These are phyloP conservation scores for Leucophenga varia DNA, from an alignment of 1,140 invertebrate species.

Conservation along the genomic window DNA sequence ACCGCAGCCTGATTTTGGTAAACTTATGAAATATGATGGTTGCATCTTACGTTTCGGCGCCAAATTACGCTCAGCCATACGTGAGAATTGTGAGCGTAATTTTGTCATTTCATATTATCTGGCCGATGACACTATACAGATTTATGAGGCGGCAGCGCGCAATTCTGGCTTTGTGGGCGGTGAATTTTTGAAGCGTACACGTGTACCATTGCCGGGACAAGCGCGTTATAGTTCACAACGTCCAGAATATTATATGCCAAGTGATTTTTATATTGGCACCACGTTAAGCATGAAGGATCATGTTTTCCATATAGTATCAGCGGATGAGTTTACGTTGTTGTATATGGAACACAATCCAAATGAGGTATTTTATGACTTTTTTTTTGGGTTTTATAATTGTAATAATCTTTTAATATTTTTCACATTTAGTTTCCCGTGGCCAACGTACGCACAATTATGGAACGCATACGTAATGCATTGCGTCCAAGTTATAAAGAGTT, in stretches of 20 bases:
- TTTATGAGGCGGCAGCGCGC: constrained; percentile 73
- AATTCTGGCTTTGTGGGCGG: constrained; percentile 75
- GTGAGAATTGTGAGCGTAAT: constrained; percentile 66
- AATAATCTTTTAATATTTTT: too few species aligned
- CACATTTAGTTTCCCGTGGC: constrained; percentile 69
- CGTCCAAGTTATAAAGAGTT: constrained; percentile 72
- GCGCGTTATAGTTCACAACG: constrained; percentile 67
- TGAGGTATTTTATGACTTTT: constrained; percentile 67
- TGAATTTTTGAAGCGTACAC: constrained; percentile 67
- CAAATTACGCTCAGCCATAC: constrained; percentile 70
- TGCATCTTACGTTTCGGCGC: constrained; percentile 79
- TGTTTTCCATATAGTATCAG: constrained; percentile 73
- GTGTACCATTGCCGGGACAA: constrained; percentile 74
- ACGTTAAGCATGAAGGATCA: constrained; percentile 74
- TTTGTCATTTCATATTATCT: constrained; percentile 84
- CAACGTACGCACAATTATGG: constrained; percentile 68
- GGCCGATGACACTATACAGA: constrained; percentile 78
- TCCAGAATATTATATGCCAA: constrained; percentile 71
- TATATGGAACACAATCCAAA: constrained; percentile 83
- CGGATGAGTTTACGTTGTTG: constrained; percentile 82
- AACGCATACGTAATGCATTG: constrained; percentile 66
- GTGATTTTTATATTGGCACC: constrained; percentile 81
- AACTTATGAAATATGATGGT: constrained; percentile 77
- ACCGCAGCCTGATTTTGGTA: constrained; percentile 74
- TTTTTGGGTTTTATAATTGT: too few species aligned